Conservation (phyloP, 2,113 vertebrate species). For the Pelecanoides urinatrix region DNA sequence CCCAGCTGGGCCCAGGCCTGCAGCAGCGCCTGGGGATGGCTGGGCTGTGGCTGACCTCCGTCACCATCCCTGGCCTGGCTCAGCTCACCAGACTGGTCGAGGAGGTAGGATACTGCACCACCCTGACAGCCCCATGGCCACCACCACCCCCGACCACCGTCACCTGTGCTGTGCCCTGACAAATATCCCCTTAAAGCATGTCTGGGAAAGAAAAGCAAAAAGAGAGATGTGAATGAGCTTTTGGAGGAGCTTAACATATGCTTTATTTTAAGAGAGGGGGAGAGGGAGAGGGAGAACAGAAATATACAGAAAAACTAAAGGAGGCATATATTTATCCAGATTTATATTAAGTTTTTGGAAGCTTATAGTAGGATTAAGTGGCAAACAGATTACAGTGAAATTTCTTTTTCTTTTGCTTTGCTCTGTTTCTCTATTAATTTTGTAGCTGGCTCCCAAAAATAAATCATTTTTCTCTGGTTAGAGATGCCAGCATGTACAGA, state of each 20-base stretch:
- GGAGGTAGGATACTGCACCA: fast-evolving
- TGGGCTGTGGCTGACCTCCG: not conserved
- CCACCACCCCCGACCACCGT: fast-evolving
- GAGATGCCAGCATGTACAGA: not conserved
- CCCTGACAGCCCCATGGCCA: too few species aligned
- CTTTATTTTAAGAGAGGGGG: not conserved
- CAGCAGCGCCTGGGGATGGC: not conserved
- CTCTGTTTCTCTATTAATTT: not conserved
- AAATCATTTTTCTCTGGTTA: not conserved
- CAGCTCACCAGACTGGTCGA: fast-evolving
- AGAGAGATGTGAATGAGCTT: not conserved
- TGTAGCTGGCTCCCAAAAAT: not conserved
- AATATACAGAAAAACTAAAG: not conserved
- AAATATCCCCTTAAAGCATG: not conserved
- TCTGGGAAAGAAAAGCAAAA: not conserved
- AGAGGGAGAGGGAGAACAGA: not conserved
- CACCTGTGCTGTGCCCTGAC: not conserved
- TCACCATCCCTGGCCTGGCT: not conserved
- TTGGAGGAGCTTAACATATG: not conserved
- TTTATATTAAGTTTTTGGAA: not conserved
- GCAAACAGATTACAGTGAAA: not conserved
- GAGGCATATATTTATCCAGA: not conserved
- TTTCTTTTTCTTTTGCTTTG: not conserved
- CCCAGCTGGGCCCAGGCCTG: not conserved
- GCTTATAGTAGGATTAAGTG: not conserved